Evolutionary conservation across 1,140 invertebrate genomes (phyloP), one percentile per base, ranked within the genome.

Genomic region (Maconellicoccus hirsutus): DNA sequence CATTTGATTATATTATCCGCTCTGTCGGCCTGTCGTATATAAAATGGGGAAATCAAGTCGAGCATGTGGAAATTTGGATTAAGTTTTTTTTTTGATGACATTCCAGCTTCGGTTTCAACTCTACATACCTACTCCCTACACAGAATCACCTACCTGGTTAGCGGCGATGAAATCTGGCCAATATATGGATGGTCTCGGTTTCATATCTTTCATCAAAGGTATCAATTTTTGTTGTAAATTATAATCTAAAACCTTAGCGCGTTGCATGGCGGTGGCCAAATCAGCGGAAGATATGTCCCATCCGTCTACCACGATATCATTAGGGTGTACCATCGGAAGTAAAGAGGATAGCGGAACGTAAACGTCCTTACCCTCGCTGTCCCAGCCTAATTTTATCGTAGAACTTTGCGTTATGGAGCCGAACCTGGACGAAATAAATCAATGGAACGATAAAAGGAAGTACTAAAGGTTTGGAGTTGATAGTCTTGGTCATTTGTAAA

Each of bases 201-300:
- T 86, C 75, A 96, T 81, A 0, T 82, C 75, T 0, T 82, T 77
- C 87, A 98, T 87, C 69, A 89, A 79, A 0, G 88, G 84, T 73
- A 82, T 83, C 0, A 97, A 78, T 79, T 93, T 86, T 73, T 88
- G 82, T 76, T 90, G 88, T 1, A 92, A 79, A 71, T 85, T 84
- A 66, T 84, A 82, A 75, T 91, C 89, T 12, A 91, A 77, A 1
- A 91, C 89, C 70, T 71, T 27, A 23, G 76, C 71, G 38, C 76
- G 72, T 63, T 75, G 71, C 73, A 75, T 94, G 0, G 93, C 86
- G 73, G 94, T 90, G 0, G 87, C 90, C 70, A 98, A 73, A 78
- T 97, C 93, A 69, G 87, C 76, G 0, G 83, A 82, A 16, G 91
- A 96, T 74, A 98, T 98, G 78, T 98, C 96, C 96, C 96, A 98